Base-by-base conservation (phyloP, 2,888 invertebrate species). In the Yponomeuta sedellus region DNA sequence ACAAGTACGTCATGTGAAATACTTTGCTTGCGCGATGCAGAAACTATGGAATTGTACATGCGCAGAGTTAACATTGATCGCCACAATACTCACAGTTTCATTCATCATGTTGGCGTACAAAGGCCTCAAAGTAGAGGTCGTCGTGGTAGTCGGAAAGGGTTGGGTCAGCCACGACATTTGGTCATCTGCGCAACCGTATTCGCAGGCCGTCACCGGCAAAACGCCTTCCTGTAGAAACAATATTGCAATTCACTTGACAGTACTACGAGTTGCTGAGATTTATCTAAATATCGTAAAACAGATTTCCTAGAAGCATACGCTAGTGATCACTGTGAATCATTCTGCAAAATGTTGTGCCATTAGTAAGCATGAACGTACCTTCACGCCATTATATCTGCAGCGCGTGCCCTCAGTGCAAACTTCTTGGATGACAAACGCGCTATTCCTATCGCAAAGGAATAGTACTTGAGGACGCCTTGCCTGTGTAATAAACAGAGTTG, bases 371-470 rank as follows among this genome's bases (percentile, higher is more conserved):
- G 3, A 66, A 62, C 52, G 44, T 71, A 92, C 92, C 88, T 92
- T 92, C 72, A 92, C 89, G 66, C 92, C 87, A 10, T 92, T 86
- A 95, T 95, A 95, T 64, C 93, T 93, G 77, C 96, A 96, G 3
- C 92, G 92, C 77, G 92, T 92, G 68, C 93, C 93, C 71, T 93
- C 93, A 25, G 93, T 92, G 80, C 96, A 96, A 63, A 94, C 92
- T 78, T 96, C 94, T 81, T 96, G 96, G 77, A 94, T 92, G 63
- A 96, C 93, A 64, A 93, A 92, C 1, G 95, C 96, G 44, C 95
- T 95, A 67, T 92, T 85, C 40, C 88, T 90, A 76, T 95, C 93
- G 81, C 96, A 96, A 75, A 93, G 93, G 76, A 96, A 96, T 73
- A 94, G 92, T 3, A 96, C 94, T 58, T 92, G 85, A 3, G 95